A percentile compares a stretch with the other conserved stretches of the same genome.
These are phyloP conservation scores for Ovis aries DNA, from an alignment of 2,113 vertebrate genomes.

Conservation along the genomic window DNA sequence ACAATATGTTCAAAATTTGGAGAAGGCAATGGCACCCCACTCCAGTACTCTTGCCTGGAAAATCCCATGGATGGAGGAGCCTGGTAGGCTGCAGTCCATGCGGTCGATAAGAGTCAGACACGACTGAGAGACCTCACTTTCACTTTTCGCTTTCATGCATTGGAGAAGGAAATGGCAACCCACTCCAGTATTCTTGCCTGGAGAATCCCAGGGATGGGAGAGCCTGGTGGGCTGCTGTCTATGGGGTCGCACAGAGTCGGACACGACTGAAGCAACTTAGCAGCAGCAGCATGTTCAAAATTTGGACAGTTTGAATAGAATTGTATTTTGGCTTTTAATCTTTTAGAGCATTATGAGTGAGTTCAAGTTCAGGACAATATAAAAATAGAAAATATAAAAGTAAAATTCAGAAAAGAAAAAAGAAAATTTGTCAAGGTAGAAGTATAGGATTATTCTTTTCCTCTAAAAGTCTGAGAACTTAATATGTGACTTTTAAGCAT, in stretches of 20 bases:
- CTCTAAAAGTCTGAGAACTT: neutral
- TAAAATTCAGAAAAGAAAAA: slow-evolving; percentile 1
- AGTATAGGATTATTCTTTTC: neutral
- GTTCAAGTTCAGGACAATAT: neutral
- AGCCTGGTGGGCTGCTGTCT: no score
- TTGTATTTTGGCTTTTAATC: neutral
- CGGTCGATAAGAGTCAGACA: no score
- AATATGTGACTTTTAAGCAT: neutral
- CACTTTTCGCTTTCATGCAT: no score
- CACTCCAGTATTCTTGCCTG: no score
- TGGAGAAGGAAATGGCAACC: no score
- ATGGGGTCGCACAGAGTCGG: no score
- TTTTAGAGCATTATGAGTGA: neutral
- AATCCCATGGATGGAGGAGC: no score
- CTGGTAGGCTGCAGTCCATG: no score
- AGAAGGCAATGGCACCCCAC: neutral
- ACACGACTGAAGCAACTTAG: no score
- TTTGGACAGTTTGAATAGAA: neutral
- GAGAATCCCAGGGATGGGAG: no score
- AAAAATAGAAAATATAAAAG: neutral
- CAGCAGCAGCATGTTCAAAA: neutral
- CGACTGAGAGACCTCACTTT: no score
- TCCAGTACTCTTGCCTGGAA: no score
- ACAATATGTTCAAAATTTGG: neutral
- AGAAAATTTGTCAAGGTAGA: neutral